Evolutionary conservation across 1,140 invertebrate species (phyloP), one percentile per base, ranked within the genome.

Genomic region (Anastrepha obliqua): DNA sequence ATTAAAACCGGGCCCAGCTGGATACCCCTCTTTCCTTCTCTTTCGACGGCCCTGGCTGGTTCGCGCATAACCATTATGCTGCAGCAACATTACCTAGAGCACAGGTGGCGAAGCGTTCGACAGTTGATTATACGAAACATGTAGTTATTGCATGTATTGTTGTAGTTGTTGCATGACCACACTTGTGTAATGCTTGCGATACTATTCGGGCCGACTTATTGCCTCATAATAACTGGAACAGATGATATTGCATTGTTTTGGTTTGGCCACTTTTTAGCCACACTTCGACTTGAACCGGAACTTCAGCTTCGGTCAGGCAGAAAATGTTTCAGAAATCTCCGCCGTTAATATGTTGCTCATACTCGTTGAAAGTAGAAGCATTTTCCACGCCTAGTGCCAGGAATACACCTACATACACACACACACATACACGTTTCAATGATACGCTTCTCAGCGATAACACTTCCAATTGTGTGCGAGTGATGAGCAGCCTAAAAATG

Each of bases 311-410:
- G 55, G 55, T 81, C 74, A 81, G 74, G 47, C 74, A 81, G 74
- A 81, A 81, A 81, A 70, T 55, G 44, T 15, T 81, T 81, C n/a
- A n/a, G 44, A n/a, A 81, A 81, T 29, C 74, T 55, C 42, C 51
- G 20, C 39, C 65, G 13, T 42, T 58, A 7, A 58, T 58, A 58
- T 58, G 55, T 58, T 58, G 55, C 55, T 7, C 7, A 2, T 58
- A 13, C 55, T 13, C 55, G 13, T 7, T 5, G 4, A 62, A 62
- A 62, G 4, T 5, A 1, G 4, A 17, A 62, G 15, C 17, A 15
- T 62, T 62, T 62, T 62, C 4, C 60, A 62, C 15, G 7, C 60
- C 8, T 62, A 62, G 8, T n/a, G 17, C 8, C 0, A 17, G 60
- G 60, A n/a, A n/a, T 62, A 62, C 60, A 13, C 17, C 13, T 17